Evolutionary conservation across 1,140 invertebrate genomes (phyloP), one percentile per base, ranked within the genome.

Genomic region (Anthonomus grandis): DNA sequence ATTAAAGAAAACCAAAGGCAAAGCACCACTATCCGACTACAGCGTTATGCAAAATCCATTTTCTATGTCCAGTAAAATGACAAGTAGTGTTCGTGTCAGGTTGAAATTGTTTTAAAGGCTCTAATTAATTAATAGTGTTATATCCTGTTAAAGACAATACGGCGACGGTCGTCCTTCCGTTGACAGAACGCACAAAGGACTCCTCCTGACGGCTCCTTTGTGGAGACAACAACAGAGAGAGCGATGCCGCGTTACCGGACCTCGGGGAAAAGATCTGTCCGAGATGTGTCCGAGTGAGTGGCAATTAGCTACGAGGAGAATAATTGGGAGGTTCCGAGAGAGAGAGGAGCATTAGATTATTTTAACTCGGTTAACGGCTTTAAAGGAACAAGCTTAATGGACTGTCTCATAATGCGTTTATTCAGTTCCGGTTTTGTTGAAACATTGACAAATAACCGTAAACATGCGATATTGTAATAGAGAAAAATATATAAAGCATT

Each of bases 111-210:
- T 57, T 57, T 49, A 51, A 57, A 51, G 55, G 48, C 25, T 51
- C 15, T 57, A 57, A 57, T 57, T 57, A 57, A 57, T 57, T 57
- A 57, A 57, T 57, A 57, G 55, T 57, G 45, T 50, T 57, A 57
- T 50, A 39, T 57, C 47, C 24, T 57, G 55, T 22, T 42, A 25
- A 47, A 57, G 47, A 57, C 55, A 57, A 57, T 57, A 25, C 46
- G 18, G 34, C n/a, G n/a, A n/a, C n/a, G n/a, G n/a, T 50, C 34
- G 47, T 57, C 47, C 55, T 57, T 45, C 37, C 31, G 55, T 57
- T 47, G 45, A 37, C 34, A 13, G 9, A 46, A 37, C 44, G 41
- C 45, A 57, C 55, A 57, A 57, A 57, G 48, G 55, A 57, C 22
- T 39, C 39, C 38, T 57, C 55, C 46, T 57, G 55, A 57, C 53